A percentile compares a stretch with the other conserved stretches of the same genome.
phyloP scores from a whole-genome alignment of 2,888 invertebrate species.

The Caenorhabditis virilis region DNA sequence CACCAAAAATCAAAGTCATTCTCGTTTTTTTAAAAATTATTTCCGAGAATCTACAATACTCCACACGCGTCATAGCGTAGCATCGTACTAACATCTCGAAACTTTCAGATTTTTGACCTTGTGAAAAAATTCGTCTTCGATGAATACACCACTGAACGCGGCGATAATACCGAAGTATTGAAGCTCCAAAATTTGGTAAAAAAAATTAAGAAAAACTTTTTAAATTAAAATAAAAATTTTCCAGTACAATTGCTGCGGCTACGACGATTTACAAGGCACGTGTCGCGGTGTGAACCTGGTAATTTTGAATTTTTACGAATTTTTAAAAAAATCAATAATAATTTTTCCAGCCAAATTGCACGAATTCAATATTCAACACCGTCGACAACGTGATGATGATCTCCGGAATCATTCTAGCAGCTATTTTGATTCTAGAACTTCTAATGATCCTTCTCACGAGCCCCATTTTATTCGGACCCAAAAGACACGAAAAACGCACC shows the following conservation, averaged over 20 bases:
- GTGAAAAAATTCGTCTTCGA: conserved; percentile 11
- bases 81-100: background rate
- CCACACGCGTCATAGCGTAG: conserved; percentile 1
- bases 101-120: conserved; percentile 1
- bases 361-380: conserved; percentile 8
- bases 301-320: too few species aligned
- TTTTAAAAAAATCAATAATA: conserved; percentile 1
- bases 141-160: conserved; percentile 6
- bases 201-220: conserved; percentile 2
- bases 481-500: background rate
- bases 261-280: background rate
- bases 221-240: conserved; percentile 7
- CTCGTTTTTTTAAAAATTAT: background rate
- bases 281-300: too few species aligned
- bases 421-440: conserved; percentile 6
- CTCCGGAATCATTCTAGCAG: conserved; percentile 11
- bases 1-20: too few species aligned
- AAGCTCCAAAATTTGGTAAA: too few species aligned
- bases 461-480: background rate
- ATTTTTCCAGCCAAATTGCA: background rate
- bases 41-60: conserved; percentile 6
- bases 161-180: background rate
- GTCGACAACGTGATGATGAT: conserved; percentile 22
- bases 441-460: background rate
- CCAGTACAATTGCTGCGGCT: conserved; percentile 19